A percentile compares a stretch with the other conserved stretches of the same genome.
These are phyloP conservation scores for Lacanobia oleracea DNA, from an alignment of 2,888 invertebrate species.

Conservation along the genomic window DNA sequence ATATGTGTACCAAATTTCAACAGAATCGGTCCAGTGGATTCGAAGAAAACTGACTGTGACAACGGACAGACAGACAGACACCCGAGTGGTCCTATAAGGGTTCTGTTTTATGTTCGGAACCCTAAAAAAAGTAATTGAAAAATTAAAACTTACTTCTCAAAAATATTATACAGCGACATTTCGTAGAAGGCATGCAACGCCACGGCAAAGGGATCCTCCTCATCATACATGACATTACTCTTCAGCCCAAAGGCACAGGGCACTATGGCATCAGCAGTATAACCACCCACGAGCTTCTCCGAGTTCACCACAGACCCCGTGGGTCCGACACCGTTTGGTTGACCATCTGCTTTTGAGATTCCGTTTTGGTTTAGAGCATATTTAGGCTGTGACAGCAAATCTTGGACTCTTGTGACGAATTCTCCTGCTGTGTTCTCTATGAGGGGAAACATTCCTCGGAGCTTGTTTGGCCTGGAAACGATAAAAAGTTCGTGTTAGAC, in stretches of 20 bases:
- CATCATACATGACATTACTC: constrained; percentile 85
- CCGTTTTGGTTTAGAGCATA: constrained; percentile 44
- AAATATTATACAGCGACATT: constrained; percentile 82
- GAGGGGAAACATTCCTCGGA: constrained; percentile 86
- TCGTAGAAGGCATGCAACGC: constrained; percentile 87
- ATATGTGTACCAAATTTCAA: too few relatives aligned
- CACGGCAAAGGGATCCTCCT: constrained; percentile 85
- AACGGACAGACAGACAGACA: too few relatives aligned
- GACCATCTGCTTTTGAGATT: constrained; percentile 21
- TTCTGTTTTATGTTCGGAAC: too few relatives aligned
- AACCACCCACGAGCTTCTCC: constrained; percentile 84
- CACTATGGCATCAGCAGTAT: constrained; percentile 88
- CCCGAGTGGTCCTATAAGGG: too few relatives aligned
- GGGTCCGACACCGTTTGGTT: constrained; percentile 30
- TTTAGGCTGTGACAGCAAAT: constrained; percentile 62
- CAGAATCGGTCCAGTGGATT: too few relatives aligned
- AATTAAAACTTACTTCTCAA: constrained; percentile 82
- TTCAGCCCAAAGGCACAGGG: constrained; percentile 87
- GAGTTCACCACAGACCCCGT: constrained; percentile 75
- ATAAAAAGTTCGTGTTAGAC: constrained; percentile 1
- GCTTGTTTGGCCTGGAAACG: constrained; percentile 85
- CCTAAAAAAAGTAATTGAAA: too few relatives aligned
- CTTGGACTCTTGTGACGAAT: constrained; percentile 77
- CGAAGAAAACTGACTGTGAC: too few relatives aligned
- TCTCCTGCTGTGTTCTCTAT: constrained; percentile 85